These are phyloP conservation scores for Cyrtonyx montezumae DNA, from an alignment of 2,113 vertebrate species.

Conservation along the genomic window DNA sequence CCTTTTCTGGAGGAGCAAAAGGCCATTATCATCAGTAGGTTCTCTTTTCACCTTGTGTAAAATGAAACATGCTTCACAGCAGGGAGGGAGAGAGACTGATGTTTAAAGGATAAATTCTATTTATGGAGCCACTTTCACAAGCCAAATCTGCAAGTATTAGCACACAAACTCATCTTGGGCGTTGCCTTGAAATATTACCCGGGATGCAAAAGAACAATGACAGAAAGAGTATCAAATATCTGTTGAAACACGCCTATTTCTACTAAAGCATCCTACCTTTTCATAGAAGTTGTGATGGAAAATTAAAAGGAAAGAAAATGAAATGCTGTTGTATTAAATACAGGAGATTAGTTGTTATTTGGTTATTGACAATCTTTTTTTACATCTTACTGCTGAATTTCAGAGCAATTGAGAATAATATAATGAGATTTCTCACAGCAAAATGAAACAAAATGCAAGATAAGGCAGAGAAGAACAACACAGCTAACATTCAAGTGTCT, in stretches of 20 bases:
- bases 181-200: neutral
- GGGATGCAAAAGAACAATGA: neutral
- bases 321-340: neutral
- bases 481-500: neutral
- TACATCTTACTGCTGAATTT: accelerated
- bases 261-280: neutral
- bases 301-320: neutral
- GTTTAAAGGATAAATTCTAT: conserved; percentile 22
- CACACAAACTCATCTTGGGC: neutral
- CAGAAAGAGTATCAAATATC: neutral
- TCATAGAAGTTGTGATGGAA: neutral
- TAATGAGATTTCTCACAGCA: neutral
- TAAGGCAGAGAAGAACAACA: neutral
- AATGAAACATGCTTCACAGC: conserved; percentile 24
- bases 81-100: neutral
- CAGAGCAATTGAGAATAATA: neutral
- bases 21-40: conserved; percentile 18
- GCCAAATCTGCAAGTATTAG: conserved; percentile 22
- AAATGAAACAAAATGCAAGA: accelerated
- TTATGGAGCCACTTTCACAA: conserved; percentile 9
- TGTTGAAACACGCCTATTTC: neutral
- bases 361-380: accelerated
- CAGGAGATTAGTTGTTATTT: neutral
- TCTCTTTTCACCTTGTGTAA: conserved; percentile 34
- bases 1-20: conserved; percentile 24